Base-by-base conservation (phyloP, 2,113 vertebrate species). In the Seriola quinqueradiata region DNA sequence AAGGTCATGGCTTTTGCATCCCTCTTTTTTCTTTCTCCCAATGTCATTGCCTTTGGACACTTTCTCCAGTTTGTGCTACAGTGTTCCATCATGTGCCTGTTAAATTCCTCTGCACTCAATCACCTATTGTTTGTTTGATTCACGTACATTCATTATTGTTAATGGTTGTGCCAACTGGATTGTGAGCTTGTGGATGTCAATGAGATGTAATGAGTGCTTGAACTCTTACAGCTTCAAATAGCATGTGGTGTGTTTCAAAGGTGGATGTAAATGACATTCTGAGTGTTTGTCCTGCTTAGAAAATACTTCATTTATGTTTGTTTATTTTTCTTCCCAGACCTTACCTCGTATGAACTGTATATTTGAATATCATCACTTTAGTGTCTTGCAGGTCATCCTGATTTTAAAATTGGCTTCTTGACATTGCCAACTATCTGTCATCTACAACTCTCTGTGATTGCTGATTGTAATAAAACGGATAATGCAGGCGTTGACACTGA, bases 1-100 rank as follows among this genome's bases (percentile, higher is more conserved):
- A 89, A 87, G 73, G 83, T 86, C 64, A 71, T 14, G 2, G 11
- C 73, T 77, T 44, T 79, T 23, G 58, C 63, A 80, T 70, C 36
- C 34, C 28, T 75, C 12, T 16, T 12, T 71, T 11, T 19, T 72
- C 6, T 50, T 54, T 36, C 13, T 19, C 8, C 58, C 13, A 4
- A 3, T 82, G 13, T 77, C 36, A 50, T 40, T 73, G 82, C 23
- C 32, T 25, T 28, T 36, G 25, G 19, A 14, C 2, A 8, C 8
- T 48, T 59, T 67, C 64, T 72, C 46, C 21, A 5, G 13, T 54
- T 77, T 65, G 10, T 3, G 0, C 46, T 64, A 23, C 19, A 38
- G 0, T 52, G 5, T 66, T 54, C 46, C 23, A 7, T 59, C 46
- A 40, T 23, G 58, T 1, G 16, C 21, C 42, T 59, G 13, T 58